Evolutionary conservation across 2,797 vertebrate genomes (phyloP).

Genomic region (Gadopsis marmoratus): DNA sequence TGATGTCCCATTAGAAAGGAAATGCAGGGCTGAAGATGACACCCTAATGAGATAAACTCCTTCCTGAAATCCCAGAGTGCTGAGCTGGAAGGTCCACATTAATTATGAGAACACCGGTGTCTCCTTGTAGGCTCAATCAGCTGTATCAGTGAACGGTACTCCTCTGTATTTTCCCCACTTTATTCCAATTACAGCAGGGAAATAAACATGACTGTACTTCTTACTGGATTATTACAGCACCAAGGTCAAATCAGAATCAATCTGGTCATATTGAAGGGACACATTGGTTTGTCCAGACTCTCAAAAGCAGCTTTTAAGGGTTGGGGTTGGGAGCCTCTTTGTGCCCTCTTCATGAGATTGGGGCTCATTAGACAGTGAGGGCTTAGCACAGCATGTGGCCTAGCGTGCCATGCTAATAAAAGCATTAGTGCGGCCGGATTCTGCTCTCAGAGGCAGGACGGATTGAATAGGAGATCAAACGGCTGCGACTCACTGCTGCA

Average conservation of each 20-base stretch:
- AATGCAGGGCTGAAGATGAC: constrained; percentile 24
- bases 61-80: constrained; percentile 36
- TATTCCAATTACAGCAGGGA: constrained; percentile 31
- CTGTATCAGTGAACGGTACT: constrained; percentile 14
- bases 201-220: constrained; percentile 21
- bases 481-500: constrained; percentile 91
- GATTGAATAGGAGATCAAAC: constrained; percentile 62
- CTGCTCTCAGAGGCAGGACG: constrained; percentile 49
- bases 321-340: constrained; percentile 36
- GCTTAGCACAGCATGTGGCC: constrained; percentile 70
- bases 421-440: constrained; percentile 53
- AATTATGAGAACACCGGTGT: constrained; percentile 56
- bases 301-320: constrained; percentile 27
- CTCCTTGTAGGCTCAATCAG: constrained; percentile 39
- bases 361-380: constrained; percentile 68
- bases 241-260: constrained; percentile 37
- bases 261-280: constrained; percentile 9
- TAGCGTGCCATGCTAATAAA: constrained; percentile 47
- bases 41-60: constrained; percentile 29
- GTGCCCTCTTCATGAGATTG: constrained; percentile 61
- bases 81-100: constrained; percentile 48
- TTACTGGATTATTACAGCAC: constrained; percentile 22
- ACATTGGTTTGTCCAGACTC: constrained; percentile 19
- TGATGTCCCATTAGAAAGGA: constrained; percentile 44
- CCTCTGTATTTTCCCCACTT: constrained; percentile 10